Conservation (phyloP, 2,113 vertebrate species). For the Micronycteris hirsuta region DNA sequence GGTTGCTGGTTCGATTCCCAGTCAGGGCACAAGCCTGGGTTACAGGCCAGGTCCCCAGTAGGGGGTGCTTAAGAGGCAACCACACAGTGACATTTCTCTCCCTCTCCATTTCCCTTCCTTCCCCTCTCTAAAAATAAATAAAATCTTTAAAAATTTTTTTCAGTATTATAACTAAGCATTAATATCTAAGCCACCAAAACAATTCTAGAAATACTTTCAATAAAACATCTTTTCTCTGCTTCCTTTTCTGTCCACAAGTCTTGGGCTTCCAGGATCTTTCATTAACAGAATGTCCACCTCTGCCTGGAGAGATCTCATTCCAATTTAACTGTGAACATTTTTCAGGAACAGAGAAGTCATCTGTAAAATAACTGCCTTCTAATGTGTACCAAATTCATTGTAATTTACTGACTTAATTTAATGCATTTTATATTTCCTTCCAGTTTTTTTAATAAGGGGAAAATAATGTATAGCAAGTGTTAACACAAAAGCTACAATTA, state of each 20-base stretch:
- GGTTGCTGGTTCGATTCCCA: too few relatives aligned
- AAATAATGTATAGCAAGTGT: slow-evolving; percentile 9
- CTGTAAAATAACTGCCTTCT: slow-evolving; percentile 12
- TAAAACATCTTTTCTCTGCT: background rate
- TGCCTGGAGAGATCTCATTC: background rate
- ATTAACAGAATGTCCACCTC: slow-evolving; percentile 9
- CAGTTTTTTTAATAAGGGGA: background rate
- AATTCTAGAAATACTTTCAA: background rate
- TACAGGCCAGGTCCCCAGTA: too few relatives aligned
- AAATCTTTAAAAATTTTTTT: background rate
- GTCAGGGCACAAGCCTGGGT: too few relatives aligned
- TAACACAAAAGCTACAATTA: slow-evolving; percentile 12
- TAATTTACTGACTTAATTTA: slow-evolving; percentile 30
- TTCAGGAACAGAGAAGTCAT: background rate
- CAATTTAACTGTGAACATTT: slow-evolving; percentile 33
- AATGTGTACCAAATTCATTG: slow-evolving; percentile 16
- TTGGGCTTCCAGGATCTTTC: background rate
- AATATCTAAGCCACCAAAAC: background rate
- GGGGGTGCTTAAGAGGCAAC: too few relatives aligned
- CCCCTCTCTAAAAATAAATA: too few relatives aligned
- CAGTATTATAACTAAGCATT: slow-evolving; percentile 8
- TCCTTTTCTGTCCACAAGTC: slow-evolving; percentile 12
- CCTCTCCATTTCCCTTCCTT: too few relatives aligned
- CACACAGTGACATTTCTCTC: too few relatives aligned
- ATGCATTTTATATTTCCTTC: background rate